A percentile compares a stretch with the other conserved stretches of the same genome.
Conservation (phyloP, 2,888 invertebrate genomes). For the Bugulina stolonifera region DNA sequence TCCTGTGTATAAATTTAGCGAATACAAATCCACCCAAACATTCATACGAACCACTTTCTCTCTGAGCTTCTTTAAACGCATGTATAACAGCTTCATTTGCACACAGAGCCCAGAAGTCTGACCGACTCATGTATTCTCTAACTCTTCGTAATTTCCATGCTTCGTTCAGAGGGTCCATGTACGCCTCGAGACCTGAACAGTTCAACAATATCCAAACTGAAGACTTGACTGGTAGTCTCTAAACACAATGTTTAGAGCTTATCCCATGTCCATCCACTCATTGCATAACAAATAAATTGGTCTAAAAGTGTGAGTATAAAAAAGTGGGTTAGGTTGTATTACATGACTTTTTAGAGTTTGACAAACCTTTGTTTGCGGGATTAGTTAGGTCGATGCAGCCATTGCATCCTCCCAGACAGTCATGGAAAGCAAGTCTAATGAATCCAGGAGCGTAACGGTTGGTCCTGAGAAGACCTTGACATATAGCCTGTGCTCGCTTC, state of each 20-base stretch:
- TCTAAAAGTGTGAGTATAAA: too few species aligned
- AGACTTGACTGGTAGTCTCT: too few species aligned
- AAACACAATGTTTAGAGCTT: too few species aligned
- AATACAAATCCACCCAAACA: too few species aligned
- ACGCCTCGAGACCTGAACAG: constrained; percentile 3
- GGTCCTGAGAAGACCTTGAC: constrained; percentile 3
- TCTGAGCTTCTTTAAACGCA: not conserved
- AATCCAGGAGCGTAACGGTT: constrained; percentile 6
- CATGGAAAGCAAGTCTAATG: constrained; percentile 17
- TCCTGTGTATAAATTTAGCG: too few species aligned
- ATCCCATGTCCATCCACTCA: too few species aligned
- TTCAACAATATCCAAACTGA: not conserved
- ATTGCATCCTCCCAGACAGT: constrained; percentile 22
- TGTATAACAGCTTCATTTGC: constrained; percentile 3
- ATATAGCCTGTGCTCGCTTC: not conserved
- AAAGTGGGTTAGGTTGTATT: too few species aligned
- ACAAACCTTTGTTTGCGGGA: constrained; percentile 12
- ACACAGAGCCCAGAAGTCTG: constrained; percentile 23
- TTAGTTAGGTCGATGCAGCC: constrained; percentile 9
- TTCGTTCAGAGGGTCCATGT: constrained; percentile 12
- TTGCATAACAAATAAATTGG: too few species aligned
- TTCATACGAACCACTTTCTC: constrained; percentile 11
- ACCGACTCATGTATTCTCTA: constrained; percentile 18
- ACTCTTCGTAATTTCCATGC: constrained; percentile 2
- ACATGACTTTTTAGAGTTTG: too few species aligned